Conservation (phyloP, 64 coral and sea anemone genomes). For the Pachyseris speciosa region DNA sequence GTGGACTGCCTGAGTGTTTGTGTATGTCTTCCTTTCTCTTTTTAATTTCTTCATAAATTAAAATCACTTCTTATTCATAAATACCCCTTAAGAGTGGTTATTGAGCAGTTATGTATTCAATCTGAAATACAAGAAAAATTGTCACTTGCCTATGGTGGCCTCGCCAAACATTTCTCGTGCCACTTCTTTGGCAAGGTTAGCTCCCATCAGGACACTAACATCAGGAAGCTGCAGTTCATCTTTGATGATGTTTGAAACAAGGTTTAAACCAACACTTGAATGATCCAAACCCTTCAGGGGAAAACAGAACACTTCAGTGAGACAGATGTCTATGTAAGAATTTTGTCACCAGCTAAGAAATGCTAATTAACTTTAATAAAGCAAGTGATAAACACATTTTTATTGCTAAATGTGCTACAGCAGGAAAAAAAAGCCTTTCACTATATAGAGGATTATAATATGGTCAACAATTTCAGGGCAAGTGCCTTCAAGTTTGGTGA, state of each 20-base stretch:
- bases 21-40: no score
- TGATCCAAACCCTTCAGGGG: slow-evolving; percentile 84
- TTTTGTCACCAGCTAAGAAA: no score
- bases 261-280: slow-evolving; percentile 74
- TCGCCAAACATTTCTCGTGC: slow-evolving; percentile 97
- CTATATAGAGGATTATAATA: neutral
- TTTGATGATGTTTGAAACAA: slow-evolving; percentile 95
- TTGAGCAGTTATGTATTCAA: neutral
- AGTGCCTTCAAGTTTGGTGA: neutral
- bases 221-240: slow-evolving; percentile 75
- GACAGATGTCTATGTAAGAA: neutral
- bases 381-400: neutral
- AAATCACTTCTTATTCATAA: no score
- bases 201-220: slow-evolving; percentile 97
- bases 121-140: neutral
- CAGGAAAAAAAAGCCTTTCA: no score
- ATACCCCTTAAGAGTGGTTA: neutral
- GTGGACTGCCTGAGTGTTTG: no score
- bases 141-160: slow-evolving; percentile 84
- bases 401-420: no score
- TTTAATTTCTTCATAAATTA: no score
- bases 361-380: neutral
- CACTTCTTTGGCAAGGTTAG: slow-evolving; percentile 95
- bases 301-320: neutral
- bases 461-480: slow-evolving; percentile 2